Evolutionary conservation across 2,888 invertebrate genomes (phyloP).

Genomic region (Tromatobia lineatoria): DNA sequence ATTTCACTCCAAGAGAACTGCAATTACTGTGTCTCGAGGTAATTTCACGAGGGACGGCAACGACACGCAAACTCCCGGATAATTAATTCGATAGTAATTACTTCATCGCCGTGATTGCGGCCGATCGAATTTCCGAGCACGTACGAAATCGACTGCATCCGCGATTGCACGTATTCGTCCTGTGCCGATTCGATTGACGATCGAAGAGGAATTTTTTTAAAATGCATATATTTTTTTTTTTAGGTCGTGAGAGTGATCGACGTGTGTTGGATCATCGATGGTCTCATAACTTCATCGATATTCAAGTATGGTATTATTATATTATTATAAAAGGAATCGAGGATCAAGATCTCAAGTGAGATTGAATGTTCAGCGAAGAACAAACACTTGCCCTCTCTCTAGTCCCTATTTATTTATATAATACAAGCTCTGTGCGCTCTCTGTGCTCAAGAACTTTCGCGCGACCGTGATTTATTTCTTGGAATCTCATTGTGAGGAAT

Average conservation of each 20-base stretch:
- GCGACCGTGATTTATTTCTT: conserved; percentile 50
- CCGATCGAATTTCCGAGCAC: conserved; percentile 66
- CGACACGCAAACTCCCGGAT: conserved; percentile 27
- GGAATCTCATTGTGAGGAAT: conserved; percentile 35
- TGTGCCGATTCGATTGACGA: conserved; percentile 26
- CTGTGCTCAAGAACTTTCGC: conserved; percentile 17
- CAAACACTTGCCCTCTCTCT: conserved; percentile 37
- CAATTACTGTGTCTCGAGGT: conserved; percentile 18
- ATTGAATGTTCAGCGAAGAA: conserved; percentile 33
- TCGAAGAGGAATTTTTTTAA: conserved; percentile 23
- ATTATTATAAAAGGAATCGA: conserved; percentile 38
- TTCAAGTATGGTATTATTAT: conserved; percentile 28
- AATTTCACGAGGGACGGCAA: conserved; percentile 27
- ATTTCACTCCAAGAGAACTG: conserved; percentile 41
- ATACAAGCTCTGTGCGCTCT: background rate
- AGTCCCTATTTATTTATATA: conserved; percentile 20
- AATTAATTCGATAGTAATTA: conserved; percentile 62
- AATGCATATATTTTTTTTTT: background rate
- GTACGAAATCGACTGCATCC: conserved; percentile 56
- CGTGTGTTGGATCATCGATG: conserved; percentile 51
- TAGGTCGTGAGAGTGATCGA: conserved; percentile 43
- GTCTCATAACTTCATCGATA: conserved; percentile 21
- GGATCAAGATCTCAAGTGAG: conserved; percentile 42
- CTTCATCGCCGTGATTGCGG: conserved; percentile 60
- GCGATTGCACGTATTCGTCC: conserved; percentile 29